Evolutionary conservation across 2,888 invertebrate species (phyloP), one percentile per base, ranked within the genome.

Genomic region (Andrena dorsata): DNA sequence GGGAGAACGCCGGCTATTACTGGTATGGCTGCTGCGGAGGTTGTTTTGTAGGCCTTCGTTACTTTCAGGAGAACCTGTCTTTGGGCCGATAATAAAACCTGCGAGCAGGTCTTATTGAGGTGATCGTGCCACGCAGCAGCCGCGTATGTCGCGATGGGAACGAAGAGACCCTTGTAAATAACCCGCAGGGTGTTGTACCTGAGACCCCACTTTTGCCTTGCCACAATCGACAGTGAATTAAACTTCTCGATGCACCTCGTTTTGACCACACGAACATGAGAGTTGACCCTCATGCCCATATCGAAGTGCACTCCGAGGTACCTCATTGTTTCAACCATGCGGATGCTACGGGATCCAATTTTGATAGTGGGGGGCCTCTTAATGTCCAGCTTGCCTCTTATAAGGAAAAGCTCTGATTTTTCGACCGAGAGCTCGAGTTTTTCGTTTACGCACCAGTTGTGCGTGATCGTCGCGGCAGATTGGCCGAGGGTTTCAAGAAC

Each of bases 191-290:
- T 23, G 0, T 47, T 41, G 0, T 20, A 23, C 1, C 53, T 49
- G 1, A 83, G 35, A 0, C 83, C 86, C 85, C 49, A 49, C n/a
- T 49, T 49, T 4, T 84, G 86, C 10, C 32, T 51, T 1, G 78
- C 75, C 0, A 83, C 23, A 7, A 58, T 47, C 3, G 28, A 8
- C 1, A 84, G n/a, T 1, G 16, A 35, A 4, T 53, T 30, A n/a
- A 58, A 64, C 2, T 66, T 23, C 0, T 1, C 23, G 5, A 7
- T 51, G 1, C 30, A 23, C 20, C 68, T 81, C 0, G 30, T 70
- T 13, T 41, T 53, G 0, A 76, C 10, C 0, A 35, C 56, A 26
- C 58, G 28, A 0, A 71, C 28, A 23, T 87, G 86, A 10, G 51
- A 4, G 0, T 13, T 13, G 1, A 84, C 60, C 8, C 23, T 75